Evolutionary conservation across 2,888 invertebrate genomes (phyloP), one percentile per base, ranked within the genome.

Genomic region (Eugnorisma glareosa): DNA sequence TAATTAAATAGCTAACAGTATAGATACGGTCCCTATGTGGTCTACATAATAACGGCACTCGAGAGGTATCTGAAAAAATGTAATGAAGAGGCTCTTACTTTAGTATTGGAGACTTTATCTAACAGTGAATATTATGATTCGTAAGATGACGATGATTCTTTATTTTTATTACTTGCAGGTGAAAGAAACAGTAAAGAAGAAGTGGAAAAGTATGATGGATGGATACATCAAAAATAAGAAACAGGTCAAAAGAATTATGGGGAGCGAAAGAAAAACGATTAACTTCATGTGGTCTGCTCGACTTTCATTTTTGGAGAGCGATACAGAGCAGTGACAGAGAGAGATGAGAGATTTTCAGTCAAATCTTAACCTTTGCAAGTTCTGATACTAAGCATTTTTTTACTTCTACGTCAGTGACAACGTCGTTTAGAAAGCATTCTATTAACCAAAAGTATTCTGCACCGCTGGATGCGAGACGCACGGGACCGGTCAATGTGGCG

Each of bases 81-180:
- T 24, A 48, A 24, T 24, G 24, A 24, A 24, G 24, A 11, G 11
- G 51, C 51, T n/a, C 51, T n/a, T 54, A n/a, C 51, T 11, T 11
- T 54, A 48, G 10, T 54, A 54, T 54, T 54, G 11, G 51, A 51
- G 11, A 51, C 21, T n/a, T 37, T 37, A 37, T 68, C 67, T 31
- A 37, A 37, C 13, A 54, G 21, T 54, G 51, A n/a, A 68, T 51
- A 54, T 54, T 68, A 68, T 54, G 31, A 24, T 48, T 35, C 18
- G 48, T 67, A 48, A 31, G 35, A 15, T 63, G 45, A 48, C 48
- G 67, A 67, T 48, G 35, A 66, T 43, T 37, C 54, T 28, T 54
- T 68, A 68, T 68, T 68, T 48, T 51, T 68, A 68, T 51, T 37
- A 68, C 35, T 68, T 68, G n/a, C 68, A 37, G 68, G 35, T 68